Evolutionary conservation across 37 sponge, comb jelly and placozoan species (phyloP), one percentile per base, ranked within the genome.

Genomic region (Petrosia ficiformis): DNA sequence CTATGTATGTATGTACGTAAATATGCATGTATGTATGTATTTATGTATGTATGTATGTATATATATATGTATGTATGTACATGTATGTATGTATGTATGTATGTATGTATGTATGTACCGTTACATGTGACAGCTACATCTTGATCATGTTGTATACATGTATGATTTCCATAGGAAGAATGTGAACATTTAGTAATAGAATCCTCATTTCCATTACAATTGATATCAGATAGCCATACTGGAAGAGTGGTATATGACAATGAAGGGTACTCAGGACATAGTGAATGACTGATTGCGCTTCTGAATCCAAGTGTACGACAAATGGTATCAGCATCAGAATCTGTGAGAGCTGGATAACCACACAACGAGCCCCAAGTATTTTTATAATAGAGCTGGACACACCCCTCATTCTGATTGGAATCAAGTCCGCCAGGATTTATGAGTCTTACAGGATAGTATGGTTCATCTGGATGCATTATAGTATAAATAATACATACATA

Each of bases 301-400:
- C n/a, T 16, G 37, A 41, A 68, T 29, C 70, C 70, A 5, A 68
- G 24, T 33, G 16, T 19, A 68, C 70, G 38, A 40, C 70, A 68
- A 10, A 68, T n/a, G 4, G 34, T 40, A 26, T 5, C 26, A 26
- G 28, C 63, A 61, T 61, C 63, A 26, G 11, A 6, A 26, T 24
- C 25, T n/a, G 63, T 61, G 63, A 61, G n/a, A 5, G 26, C 5
- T 24, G 63, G 6, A n/a, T 24, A 8, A 61, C n/a, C n/a, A n/a
- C 63, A 61, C 5, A 61, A 24, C n/a, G 63, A 61, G 14, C 63
- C 63, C 63, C 63, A 61, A 26, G 63, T 61, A 68, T 68, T 68
- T 21, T 29, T 40, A 22, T 68, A 24, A 68, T 36, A 41, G 8
- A 68, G 28, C 37, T 68, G 70, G 8, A 68, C 42, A 68, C 10